These are phyloP conservation scores for Euproctis similis DNA, from an alignment of 2,888 invertebrate species.

Conservation along the genomic window DNA sequence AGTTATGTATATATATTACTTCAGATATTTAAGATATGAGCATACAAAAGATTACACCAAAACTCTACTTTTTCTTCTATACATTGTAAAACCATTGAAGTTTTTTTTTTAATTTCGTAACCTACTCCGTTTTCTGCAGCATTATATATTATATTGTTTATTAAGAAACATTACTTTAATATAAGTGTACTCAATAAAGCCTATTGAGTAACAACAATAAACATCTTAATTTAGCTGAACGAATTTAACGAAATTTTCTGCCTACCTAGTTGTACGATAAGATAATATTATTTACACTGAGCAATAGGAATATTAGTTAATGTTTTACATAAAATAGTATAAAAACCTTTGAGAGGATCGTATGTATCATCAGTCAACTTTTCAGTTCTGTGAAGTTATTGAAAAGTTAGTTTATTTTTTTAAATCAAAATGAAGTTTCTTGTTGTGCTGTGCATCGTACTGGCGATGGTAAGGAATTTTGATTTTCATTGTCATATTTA, in stretches of 20 bases:
- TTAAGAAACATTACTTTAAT: too few species aligned
- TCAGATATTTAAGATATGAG: too few species aligned
- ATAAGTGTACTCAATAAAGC: too few species aligned
- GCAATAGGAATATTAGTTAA: constrained; percentile 20
- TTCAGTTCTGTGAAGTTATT: constrained; percentile 5
- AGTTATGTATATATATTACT: too few species aligned
- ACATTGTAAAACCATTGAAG: too few species aligned
- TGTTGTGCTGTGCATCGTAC: constrained; percentile 23
- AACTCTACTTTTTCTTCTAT: too few species aligned
- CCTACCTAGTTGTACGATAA: constrained; percentile 27
- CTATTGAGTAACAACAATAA: constrained; percentile 10
- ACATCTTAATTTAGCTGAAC: constrained; percentile 10
- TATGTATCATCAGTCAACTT: constrained; percentile 14
- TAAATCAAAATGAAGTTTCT: constrained; percentile 35
- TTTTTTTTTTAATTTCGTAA: too few species aligned
- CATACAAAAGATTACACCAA: too few species aligned
- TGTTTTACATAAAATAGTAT: constrained; percentile 36
- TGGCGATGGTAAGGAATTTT: constrained; percentile 31
- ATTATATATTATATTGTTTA: too few species aligned
- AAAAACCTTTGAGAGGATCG: constrained; percentile 36
- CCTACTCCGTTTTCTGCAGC: too few species aligned
- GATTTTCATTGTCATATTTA: too few species aligned
- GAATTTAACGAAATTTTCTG: constrained; percentile 18
- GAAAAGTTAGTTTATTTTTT: neutral
- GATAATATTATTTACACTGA: constrained; percentile 36